Percentiles rank a stretch among this genome's conserved stretches.
phyloP scores from a whole-genome alignment of 2,113 vertebrate species.

The Nymphicus hollandicus region DNA sequence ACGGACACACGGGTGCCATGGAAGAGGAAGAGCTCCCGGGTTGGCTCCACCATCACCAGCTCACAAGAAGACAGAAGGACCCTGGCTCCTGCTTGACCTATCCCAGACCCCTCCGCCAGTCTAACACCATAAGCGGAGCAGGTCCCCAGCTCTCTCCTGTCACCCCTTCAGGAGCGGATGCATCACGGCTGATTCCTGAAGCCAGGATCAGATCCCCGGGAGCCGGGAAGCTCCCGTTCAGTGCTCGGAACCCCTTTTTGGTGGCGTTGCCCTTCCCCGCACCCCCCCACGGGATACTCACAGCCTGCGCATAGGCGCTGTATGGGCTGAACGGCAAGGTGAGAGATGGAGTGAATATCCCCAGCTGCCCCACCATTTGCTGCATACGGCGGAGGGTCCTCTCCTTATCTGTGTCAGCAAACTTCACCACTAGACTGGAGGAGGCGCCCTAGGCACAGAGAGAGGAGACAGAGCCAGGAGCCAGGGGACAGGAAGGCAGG shows the following conservation, averaged over 20 bases:
- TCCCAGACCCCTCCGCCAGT: not conserved
- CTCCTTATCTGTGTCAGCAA: constrained; percentile 98
- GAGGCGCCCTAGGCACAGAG: constrained; percentile 88
- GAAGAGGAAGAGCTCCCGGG: not conserved
- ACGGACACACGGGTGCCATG: not conserved
- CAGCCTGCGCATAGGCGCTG: constrained; percentile 97
- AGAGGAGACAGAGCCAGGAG: constrained; percentile 58
- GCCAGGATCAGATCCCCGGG: not conserved
- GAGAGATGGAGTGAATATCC: constrained; percentile 95
- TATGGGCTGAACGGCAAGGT: constrained; percentile 97
- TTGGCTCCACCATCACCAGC: not conserved
- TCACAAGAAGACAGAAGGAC: not conserved
- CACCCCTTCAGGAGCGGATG: not conserved
- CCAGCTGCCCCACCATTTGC: constrained; percentile 99
- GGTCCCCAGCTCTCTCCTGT: not conserved
- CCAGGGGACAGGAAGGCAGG: constrained; percentile 33
- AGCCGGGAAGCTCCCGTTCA: not conserved
- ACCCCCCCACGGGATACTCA: constrained; percentile 73
- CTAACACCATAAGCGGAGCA: not conserved
- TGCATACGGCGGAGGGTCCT: constrained; percentile 97
- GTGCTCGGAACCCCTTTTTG: rapidly evolving
- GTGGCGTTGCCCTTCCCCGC: not conserved
- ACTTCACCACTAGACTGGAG: constrained; percentile 99
- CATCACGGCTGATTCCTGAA: not conserved
- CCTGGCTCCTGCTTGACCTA: not conserved